Conservation (phyloP, 2,888 invertebrate genomes). For the Smittia aterrima region DNA sequence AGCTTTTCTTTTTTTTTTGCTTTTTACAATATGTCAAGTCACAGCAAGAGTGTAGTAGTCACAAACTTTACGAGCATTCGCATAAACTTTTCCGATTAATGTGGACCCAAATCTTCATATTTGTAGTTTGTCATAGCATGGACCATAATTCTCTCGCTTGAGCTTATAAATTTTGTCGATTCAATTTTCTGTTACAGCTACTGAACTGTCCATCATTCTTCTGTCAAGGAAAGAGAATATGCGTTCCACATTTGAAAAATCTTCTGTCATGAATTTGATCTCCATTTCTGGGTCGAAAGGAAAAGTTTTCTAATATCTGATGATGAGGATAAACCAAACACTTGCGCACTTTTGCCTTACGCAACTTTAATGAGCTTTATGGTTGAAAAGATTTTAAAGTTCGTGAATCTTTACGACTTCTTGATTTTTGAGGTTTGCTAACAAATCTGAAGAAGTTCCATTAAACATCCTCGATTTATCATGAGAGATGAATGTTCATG, state of each 20-base stretch:
- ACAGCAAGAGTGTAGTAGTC: neutral
- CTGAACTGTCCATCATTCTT: neutral
- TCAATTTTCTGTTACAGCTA: conserved; percentile 38
- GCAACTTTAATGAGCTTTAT: neutral
- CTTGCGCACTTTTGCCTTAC: neutral
- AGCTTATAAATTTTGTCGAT: conserved; percentile 40
- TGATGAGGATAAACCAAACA: conserved; percentile 1
- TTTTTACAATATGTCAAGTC: neutral
- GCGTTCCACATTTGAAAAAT: conserved; percentile 28
- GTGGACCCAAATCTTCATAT: conserved; percentile 22
- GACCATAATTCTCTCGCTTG: conserved; percentile 22
- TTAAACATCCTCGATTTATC: neutral
- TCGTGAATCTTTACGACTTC: neutral
- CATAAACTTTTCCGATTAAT: conserved; percentile 11
- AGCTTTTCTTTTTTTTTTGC: too few species aligned
- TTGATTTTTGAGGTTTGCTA: too few species aligned
- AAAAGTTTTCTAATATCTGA: conserved; percentile 20
- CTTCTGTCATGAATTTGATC: neutral
- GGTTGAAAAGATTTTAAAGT: neutral
- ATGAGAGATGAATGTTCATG: neutral
- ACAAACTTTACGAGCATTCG: neutral
- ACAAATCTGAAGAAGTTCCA: too few species aligned
- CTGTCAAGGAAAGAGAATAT: conserved; percentile 13
- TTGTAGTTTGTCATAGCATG: conserved; percentile 28
- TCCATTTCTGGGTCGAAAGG: neutral